Conservation (phyloP, 2,113 vertebrate genomes). For the Cynopterus brachyotis region DNA sequence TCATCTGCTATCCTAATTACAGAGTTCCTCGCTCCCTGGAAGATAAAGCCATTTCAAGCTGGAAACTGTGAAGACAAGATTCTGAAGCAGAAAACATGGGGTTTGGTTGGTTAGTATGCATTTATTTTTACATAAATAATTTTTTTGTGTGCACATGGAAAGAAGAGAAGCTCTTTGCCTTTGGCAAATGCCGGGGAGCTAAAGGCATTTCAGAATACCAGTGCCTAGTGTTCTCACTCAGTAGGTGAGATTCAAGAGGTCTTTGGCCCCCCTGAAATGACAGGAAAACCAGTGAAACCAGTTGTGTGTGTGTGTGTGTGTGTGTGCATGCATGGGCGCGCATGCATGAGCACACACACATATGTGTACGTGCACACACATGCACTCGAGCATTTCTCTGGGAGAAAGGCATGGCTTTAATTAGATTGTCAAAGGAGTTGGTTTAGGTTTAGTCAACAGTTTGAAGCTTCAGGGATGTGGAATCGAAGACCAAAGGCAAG, state of each 20-base stretch:
- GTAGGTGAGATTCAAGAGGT: background rate
- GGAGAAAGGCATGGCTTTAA: background rate
- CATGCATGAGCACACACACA: no score
- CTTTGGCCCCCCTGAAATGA: background rate
- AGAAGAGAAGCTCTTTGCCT: background rate
- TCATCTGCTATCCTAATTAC: constrained; percentile 61
- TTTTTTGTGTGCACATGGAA: background rate
- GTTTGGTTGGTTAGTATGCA: constrained; percentile 34
- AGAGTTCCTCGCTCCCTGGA: constrained; percentile 35
- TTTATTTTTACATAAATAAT: constrained; percentile 62
- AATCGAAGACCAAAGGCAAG: background rate
- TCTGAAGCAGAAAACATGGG: background rate
- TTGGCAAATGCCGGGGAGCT: background rate
- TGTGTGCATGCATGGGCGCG: no score
- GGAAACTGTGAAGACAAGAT: constrained; percentile 54
- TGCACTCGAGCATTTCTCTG: background rate
- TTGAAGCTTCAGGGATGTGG: background rate
- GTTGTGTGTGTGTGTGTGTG: background rate
- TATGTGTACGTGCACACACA: accelerated
- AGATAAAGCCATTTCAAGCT: constrained; percentile 66
- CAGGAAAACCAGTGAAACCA: background rate
- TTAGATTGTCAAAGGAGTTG: background rate
- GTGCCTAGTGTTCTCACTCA: background rate
- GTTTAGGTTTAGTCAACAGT: background rate
- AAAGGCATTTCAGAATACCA: background rate